Percentiles rank a stretch among this genome's conserved stretches.
phyloP scores from a whole-genome alignment of 2,113 vertebrate genomes.

The Nettapus auritus region DNA sequence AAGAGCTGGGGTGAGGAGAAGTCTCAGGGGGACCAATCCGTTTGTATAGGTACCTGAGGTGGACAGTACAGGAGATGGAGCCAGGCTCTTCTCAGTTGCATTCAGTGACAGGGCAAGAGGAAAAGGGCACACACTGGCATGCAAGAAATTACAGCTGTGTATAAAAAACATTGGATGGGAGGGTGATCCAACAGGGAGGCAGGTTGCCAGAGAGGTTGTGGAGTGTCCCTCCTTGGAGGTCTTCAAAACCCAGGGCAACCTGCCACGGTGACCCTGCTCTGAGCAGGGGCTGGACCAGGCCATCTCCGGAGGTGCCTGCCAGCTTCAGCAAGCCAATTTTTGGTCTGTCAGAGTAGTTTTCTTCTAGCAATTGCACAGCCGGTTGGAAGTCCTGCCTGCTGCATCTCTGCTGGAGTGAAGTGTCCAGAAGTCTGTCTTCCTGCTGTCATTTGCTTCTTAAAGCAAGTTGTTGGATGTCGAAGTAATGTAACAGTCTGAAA shows the following conservation, averaged over 20 bases:
- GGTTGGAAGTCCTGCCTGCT: not conserved
- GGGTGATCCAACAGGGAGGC: not conserved
- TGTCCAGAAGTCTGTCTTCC: not conserved
- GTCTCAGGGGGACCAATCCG: accelerated
- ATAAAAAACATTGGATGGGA: not conserved
- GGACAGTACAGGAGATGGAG: not conserved
- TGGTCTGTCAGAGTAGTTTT: not conserved
- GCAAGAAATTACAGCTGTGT: not conserved
- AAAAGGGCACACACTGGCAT: not conserved
- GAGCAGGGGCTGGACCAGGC: not conserved
- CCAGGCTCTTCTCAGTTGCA: not conserved
- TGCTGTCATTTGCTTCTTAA: not conserved
- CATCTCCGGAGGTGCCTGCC: not conserved
- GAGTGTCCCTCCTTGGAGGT: not conserved
- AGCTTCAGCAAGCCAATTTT: not conserved
- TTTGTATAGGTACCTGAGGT: not conserved
- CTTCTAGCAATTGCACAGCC: not conserved
- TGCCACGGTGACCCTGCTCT: not conserved
- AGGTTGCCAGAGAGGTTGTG: not conserved
- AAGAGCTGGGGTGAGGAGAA: not conserved
- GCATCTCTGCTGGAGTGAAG: not conserved
- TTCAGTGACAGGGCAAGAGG: not conserved
- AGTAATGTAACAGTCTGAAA: not conserved
- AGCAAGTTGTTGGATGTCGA: accelerated
- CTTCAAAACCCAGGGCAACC: accelerated